phyloP scores from a whole-genome alignment of 92 coral and sea anemone genomes.

The Zoanthus gigantus region DNA sequence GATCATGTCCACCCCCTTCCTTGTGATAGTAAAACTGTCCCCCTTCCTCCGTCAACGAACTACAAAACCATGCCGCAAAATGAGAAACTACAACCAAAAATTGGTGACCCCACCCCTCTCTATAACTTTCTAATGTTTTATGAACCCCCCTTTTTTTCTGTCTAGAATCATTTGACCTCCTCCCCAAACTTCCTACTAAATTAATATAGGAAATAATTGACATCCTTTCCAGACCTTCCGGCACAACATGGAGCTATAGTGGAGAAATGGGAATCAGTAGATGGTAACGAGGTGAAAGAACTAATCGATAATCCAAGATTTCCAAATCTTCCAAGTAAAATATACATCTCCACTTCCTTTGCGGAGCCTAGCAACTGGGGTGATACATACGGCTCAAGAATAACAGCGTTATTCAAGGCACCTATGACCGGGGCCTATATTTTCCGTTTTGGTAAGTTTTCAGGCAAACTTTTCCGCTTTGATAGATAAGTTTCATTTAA shows the following conservation, averaged over 20 bases:
- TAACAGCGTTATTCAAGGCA: conserved; percentile 85
- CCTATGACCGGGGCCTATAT: conserved; percentile 75
- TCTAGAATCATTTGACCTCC: neutral
- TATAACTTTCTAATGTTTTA: no score
- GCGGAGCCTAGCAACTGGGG: conserved; percentile 89
- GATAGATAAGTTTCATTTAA: no score
- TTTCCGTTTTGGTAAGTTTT: conserved; percentile 73
- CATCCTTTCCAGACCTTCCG: neutral
- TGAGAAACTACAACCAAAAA: no score
- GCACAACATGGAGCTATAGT: conserved; percentile 75
- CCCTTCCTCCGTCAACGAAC: no score
- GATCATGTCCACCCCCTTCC: no score
- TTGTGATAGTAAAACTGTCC: no score
- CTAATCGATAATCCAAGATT: conserved; percentile 76
- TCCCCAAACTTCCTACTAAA: neutral
- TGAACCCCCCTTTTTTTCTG: neutral
- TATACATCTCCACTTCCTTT: conserved; percentile 57
- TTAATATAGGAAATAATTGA: neutral
- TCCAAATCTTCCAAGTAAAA: conserved; percentile 78
- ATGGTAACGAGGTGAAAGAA: conserved; percentile 74
- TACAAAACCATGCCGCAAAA: no score
- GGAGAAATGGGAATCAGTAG: conserved; percentile 92
- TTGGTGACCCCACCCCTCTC: no score
- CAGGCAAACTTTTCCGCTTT: neutral
- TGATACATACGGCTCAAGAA: conserved; percentile 87